Base-by-base conservation (phyloP, 2,888 invertebrate species). In the Athrips mouffetella region DNA sequence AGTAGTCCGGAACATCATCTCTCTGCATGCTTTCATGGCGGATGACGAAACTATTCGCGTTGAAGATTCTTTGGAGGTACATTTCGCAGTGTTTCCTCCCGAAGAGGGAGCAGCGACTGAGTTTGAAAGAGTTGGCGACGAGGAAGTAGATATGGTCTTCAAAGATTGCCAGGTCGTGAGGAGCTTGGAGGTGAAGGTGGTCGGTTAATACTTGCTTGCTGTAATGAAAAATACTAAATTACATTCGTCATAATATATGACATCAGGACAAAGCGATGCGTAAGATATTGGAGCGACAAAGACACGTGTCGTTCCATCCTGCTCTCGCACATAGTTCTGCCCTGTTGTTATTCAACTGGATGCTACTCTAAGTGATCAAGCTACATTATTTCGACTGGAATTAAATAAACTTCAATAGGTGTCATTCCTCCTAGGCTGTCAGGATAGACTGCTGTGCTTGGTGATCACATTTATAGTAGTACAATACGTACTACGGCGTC, bases 81-180 rank as follows among this genome's bases (percentile, higher is more conserved):
- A 70, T 67, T 54, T 76, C 71, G 62, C 93, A 93, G 1, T 59
- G 63, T 23, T 74, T 79, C 4, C 72, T 54, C 0, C 89, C 91
- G 55, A 85, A 91, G 27, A 92, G 74, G n/a, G 79, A 77, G 62
- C 92, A 94, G 48, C 90, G 91, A 13, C 83, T 83, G 23, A 94
- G 79, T 16, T 89, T 86, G 37, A 89, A 90, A 0, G 89, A 75
- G 41, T 89, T 89, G 0, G 85, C 80, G 3, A 86, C 89, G 0
- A 92, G 74, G 89, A 94, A 95, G 75, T 94, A 97, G 0, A 96
- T 80, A 55, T 92, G 87, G 71, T 94, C 93, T 69, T 95, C 95
- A 70, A 93, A 94, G 35, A 96, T 83, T 3, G 90, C 91, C 16
- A 96, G 72, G 0, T 92, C 91, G 35, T 91, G 89, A 0, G 95